Conservation (phyloP, 2,888 invertebrate species). For the Ischnus inquisitorius region DNA sequence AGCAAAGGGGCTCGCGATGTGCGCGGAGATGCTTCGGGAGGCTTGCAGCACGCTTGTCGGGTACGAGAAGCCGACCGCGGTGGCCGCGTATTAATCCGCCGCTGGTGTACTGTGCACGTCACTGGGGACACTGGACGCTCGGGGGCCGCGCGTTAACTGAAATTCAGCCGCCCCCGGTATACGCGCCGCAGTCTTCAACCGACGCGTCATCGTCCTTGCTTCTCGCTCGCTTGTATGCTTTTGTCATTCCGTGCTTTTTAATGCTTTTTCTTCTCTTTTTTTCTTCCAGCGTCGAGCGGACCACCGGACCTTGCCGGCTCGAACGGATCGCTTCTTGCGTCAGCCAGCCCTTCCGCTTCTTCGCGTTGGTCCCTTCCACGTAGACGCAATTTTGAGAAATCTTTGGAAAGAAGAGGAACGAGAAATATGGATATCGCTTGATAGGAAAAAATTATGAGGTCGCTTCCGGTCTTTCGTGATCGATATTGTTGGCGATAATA, state of each 20-base stretch:
- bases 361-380: not conserved
- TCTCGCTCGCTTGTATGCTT: constrained; percentile 18
- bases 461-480: too few relatives aligned
- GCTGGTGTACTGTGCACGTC: constrained; percentile 10
- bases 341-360: not conserved
- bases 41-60: constrained; percentile 2
- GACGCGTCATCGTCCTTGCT: constrained; percentile 50
- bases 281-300: constrained; percentile 1
- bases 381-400: not conserved
- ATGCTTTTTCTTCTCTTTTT: constrained; percentile 13
- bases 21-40: constrained; percentile 22
- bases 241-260: not conserved
- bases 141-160: constrained; percentile 60
- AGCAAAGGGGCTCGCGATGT: not conserved
- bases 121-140: constrained; percentile 30
- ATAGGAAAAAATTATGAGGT: not conserved
- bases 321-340: not conserved
- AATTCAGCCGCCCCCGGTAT: constrained; percentile 37
- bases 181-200: constrained; percentile 39
- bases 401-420: not conserved
- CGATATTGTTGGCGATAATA: too few relatives aligned
- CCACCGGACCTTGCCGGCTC: constrained; percentile 27
- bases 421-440: not conserved
- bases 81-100: constrained; percentile 1
- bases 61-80: constrained; percentile 41